Evolutionary conservation across 2,888 invertebrate species (phyloP).

Genomic region (Thelaira solivaga): DNA sequence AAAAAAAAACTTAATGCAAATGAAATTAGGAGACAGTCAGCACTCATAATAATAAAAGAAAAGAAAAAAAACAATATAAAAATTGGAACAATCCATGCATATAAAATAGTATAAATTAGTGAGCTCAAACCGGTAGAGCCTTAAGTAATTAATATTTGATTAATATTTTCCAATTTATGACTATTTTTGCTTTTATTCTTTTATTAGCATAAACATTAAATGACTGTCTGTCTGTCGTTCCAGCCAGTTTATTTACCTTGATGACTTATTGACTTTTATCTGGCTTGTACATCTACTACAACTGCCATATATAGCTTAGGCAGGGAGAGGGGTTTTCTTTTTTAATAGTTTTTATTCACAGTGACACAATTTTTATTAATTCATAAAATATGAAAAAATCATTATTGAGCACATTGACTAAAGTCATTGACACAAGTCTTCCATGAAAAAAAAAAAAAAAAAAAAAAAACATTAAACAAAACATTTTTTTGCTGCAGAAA

Average conservation of each 20-base stretch:
- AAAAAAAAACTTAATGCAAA: background rate
- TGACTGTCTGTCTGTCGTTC: background rate
- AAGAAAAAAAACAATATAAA: background rate
- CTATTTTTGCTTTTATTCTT: background rate
- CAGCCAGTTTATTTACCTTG: background rate
- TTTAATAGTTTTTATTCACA: no score
- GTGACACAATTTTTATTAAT: slow-evolving; percentile 55
- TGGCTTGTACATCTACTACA: no score
- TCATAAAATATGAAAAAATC: slow-evolving; percentile 33
- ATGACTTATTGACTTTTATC: slow-evolving; percentile 1
- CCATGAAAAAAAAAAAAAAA: background rate
- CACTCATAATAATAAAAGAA: background rate
- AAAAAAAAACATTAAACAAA: background rate
- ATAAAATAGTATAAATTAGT: slow-evolving; percentile 30
- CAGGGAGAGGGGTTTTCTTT: no score
- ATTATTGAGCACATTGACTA: slow-evolving; percentile 45
- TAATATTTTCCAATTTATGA: slow-evolving; percentile 8
- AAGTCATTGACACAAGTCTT: slow-evolving; percentile 52
- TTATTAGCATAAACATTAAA: slow-evolving; percentile 8
- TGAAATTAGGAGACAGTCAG: slow-evolving; percentile 21
- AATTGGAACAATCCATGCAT: slow-evolving; percentile 36
- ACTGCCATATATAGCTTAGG: slow-evolving; percentile 26
- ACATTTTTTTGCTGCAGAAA: background rate
- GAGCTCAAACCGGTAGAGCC: background rate
- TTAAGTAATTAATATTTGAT: background rate